Evolutionary conservation across 2,797 vertebrate genomes (phyloP).

Genomic region (Melanotaenia parkinsoni): DNA sequence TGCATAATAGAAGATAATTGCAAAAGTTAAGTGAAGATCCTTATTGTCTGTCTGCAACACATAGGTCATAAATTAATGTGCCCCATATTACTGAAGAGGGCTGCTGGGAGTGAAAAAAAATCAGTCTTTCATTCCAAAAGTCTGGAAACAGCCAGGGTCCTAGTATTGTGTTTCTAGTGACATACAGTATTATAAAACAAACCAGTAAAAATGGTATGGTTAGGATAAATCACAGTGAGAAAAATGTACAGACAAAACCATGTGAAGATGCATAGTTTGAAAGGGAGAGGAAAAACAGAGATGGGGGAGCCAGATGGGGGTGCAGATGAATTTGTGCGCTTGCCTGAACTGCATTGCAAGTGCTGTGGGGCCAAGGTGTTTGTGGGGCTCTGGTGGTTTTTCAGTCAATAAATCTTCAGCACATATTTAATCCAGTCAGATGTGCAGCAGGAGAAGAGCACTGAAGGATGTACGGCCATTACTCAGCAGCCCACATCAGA

Average conservation of each 20-base stretch:
- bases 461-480: conserved; percentile 80
- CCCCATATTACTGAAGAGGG: conserved; percentile 40
- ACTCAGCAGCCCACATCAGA: conserved; percentile 81
- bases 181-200: background rate
- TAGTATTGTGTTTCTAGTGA: conserved; percentile 4
- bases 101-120: conserved; percentile 31
- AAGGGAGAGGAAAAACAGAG: conserved; percentile 26
- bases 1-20: conserved; percentile 66
- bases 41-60: conserved; percentile 69
- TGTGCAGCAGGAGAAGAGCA: conserved; percentile 76
- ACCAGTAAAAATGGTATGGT: conserved; percentile 8
- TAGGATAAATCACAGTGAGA: conserved; percentile 1
- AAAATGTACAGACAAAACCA: conserved; percentile 1
- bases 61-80: conserved; percentile 78
- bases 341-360: conserved; percentile 66
- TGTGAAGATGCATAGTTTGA: conserved; percentile 5
- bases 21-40: conserved; percentile 60
- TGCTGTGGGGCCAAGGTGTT: conserved; percentile 75
- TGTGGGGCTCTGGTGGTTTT: conserved; percentile 83
- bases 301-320: conserved; percentile 35
- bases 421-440: conserved; percentile 83
- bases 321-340: conserved; percentile 69
- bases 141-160: conserved; percentile 30
- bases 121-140: background rate
- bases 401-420: conserved; percentile 83